Base-by-base conservation (phyloP, 2,797 vertebrate genomes). In the Brachymystax lenok region DNA sequence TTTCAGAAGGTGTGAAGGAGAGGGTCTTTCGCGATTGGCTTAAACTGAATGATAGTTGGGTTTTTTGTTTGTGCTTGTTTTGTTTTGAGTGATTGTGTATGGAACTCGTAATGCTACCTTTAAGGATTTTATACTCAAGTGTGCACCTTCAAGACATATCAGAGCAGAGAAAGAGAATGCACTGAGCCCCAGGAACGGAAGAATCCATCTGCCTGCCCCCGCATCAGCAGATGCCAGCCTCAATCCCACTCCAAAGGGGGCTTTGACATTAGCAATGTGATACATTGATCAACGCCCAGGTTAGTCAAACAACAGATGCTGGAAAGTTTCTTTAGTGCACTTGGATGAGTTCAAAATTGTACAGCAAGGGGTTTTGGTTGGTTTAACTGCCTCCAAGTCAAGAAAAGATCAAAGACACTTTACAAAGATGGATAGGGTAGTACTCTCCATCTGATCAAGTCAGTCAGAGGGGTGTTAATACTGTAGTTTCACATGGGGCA, bases 311-410 rank as follows among this genome's bases (percentile, higher is more conserved):
- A 59, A 73, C 52, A 54, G 70, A 71, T 24, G 21, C 64, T 56
- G 12, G 28, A 52, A 40, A 46, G 5, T 73, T 59, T 46, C 35
- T 68, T 33, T 67, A 68, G 61, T 52, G 74, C 17, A 56, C 51
- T 54, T 50, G 71, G 50, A 46, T 13, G 10, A 13, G 40, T 72
- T 33, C 52, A 35, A 16, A 33, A 67, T 50, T 19, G 40, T 27
- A 10, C 16, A 73, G 71, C 61, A 2, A 46, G 12, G 27, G 24
- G 8, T 73, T 73, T 77, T 35, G 61, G 71, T 73, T 56, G 71
- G 24, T 33, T 24, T 69, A 73, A 72, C 51, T 74, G 51, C 77
- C 72, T 56, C 33, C n/a, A 68, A n/a, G 64, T 35, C 50, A 71
- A 73, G 63, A 46, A 73, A 19, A 33, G 6, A 64, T 52, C 28